These are phyloP conservation scores for Solea senegalensis DNA, from an alignment of 2,113 vertebrate genomes.

Conservation along the genomic window DNA sequence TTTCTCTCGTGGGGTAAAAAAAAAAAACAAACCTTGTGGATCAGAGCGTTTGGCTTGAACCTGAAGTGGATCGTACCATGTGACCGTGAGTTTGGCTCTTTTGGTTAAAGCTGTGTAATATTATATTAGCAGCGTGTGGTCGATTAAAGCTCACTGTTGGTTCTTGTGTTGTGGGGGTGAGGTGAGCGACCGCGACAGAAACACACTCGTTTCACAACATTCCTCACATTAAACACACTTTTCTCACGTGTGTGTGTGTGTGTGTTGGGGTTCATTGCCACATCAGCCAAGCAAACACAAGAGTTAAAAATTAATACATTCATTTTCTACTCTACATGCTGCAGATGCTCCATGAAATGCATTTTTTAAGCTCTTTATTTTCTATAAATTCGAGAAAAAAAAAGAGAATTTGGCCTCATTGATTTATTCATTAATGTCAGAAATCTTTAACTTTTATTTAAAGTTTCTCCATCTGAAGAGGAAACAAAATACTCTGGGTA, in stretches of 20 bases:
- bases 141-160: slow-evolving; percentile 24
- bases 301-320: slow-evolving; percentile 60
- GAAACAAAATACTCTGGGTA: too few species aligned
- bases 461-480: too few species aligned
- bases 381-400: too few species aligned
- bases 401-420: too few species aligned
- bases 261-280: slow-evolving; percentile 55
- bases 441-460: too few species aligned
- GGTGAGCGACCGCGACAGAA: slow-evolving; percentile 31
- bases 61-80: neutral
- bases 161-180: slow-evolving; percentile 18
- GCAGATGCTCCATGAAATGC: too few species aligned
- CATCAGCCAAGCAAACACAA: slow-evolving; percentile 54
- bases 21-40: too few species aligned
- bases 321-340: slow-evolving; percentile 6
- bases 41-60: neutral
- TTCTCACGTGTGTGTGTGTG: neutral
- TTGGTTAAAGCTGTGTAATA: slow-evolving; percentile 13
- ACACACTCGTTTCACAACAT: neutral
- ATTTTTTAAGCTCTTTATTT: too few species aligned
- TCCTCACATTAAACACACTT: neutral
- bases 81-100: slow-evolving; percentile 3
- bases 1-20: neutral
- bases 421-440: too few species aligned
- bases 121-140: neutral